phyloP scores from a whole-genome alignment of 1,140 invertebrate genomes.

The Musca vetustissima region DNA sequence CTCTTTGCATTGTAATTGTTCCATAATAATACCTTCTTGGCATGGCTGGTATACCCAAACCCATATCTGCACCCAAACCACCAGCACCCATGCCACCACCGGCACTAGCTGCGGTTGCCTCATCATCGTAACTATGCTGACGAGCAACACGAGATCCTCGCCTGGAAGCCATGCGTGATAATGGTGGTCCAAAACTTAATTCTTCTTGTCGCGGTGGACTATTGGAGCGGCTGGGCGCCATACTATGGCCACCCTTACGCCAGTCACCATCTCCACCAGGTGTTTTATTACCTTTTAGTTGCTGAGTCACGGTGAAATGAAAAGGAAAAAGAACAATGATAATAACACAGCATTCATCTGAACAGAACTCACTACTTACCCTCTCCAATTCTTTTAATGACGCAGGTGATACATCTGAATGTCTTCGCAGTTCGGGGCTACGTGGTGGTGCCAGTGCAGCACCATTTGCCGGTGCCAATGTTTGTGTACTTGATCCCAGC shows the following conservation, averaged over 20 bases:
- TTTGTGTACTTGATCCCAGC: conserved; percentile 61
- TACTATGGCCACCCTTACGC: conserved; percentile 57
- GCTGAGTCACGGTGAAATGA: conserved; percentile 17
- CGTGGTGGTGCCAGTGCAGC: conserved; percentile 70
- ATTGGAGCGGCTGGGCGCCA: conserved; percentile 57
- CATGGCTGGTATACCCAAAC: conserved; percentile 67
- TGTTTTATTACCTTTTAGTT: conserved; percentile 36
- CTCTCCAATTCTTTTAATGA: conserved; percentile 82
- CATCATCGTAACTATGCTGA: conserved; percentile 80
- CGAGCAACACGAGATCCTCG: conserved; percentile 69
- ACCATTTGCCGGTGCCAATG: conserved; percentile 56
- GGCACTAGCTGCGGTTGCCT: conserved; percentile 57
- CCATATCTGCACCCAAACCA: conserved; percentile 51
- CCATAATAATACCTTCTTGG: conserved; percentile 61
- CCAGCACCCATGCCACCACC: conserved; percentile 40
- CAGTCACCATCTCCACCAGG: conserved; percentile 42
- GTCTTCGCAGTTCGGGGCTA: conserved; percentile 74
- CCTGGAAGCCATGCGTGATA: conserved; percentile 57
- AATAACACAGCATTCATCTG: not conserved
- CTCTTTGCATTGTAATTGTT: too few relatives aligned
- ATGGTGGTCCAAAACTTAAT: conserved; percentile 42
- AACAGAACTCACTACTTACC: conserved; percentile 60
- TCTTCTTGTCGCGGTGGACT: conserved; percentile 56
- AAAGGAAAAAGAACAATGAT: conserved; percentile 18
- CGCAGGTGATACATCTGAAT: conserved; percentile 81